Evolutionary conservation across 2,888 invertebrate species (phyloP), one percentile per base, ranked within the genome.

Genomic region (Aproaerema taeniolella): DNA sequence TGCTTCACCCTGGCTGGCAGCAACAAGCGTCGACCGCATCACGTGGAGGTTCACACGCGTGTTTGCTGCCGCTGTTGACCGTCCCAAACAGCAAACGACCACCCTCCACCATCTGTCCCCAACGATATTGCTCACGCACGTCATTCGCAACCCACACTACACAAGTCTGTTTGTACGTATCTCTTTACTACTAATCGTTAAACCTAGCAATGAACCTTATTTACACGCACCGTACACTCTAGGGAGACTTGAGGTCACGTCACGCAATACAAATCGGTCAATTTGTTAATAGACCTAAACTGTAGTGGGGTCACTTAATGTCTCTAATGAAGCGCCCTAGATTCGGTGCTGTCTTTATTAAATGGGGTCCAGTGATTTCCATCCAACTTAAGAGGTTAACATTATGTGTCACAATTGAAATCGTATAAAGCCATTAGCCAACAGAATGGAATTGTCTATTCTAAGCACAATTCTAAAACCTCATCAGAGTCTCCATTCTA

Each of bases 81-180:
- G 61, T 65, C 52, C 61, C 56, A 64, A 55, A 48, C 56, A 59
- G 61, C 68, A 71, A 73, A 62, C 71, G 53, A 28, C 53, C 56
- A 57, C 72, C 57, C 60, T 62, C 62, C 58, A 50, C 62, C 73
- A 68, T 67, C 66, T 72, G 70, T 55, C 61, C 62, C 53, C 52
- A 64, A 66, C 64, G 63, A 72, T 67, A 72, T 72, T 68, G 68
- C 69, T 62, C 73, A 75, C 68, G 73, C 69, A 68, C 68, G 61
- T 63, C 65, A 67, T 60, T 68, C 62, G 59, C 57, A 53, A 50
- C 29, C 35, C 61, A 63, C 61, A 63, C 61, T 17, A 13, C 37
- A 17, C 14, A 9, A 12, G 30, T 7, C 37, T 63, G 57, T 59
- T 55, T 61, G 52, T 60, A 48, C 52, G 41, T 55, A 61, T 61